Percentiles rank a stretch among this genome's conserved stretches.
Evolutionary conservation across 2,113 vertebrate species (phyloP).

Genomic region (Nycticebus coucang): DNA sequence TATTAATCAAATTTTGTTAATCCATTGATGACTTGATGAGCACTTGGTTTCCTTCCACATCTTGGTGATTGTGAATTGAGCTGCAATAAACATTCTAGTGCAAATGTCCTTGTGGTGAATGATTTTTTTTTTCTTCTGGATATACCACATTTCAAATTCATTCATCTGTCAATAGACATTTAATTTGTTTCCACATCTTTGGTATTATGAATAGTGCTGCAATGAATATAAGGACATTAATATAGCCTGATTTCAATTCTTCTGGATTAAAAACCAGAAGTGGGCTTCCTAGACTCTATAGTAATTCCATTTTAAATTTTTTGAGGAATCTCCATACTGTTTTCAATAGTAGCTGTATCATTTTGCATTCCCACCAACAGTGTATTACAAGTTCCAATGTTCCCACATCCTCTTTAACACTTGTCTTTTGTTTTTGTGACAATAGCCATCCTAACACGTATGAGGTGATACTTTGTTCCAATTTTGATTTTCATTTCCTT

Average conservation of each 20-base stretch:
- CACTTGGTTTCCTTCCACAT: too few species aligned
- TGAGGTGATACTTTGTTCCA: not conserved
- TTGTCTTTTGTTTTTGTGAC: not conserved
- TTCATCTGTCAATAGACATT: not conserved
- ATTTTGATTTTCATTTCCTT: not conserved
- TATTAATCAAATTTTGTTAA: too few species aligned
- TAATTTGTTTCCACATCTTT: not conserved
- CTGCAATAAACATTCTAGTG: too few species aligned
- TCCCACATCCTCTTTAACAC: not conserved
- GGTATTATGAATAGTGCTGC: not conserved
- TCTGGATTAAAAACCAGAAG: not conserved
- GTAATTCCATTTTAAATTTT: not conserved
- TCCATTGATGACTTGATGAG: too few species aligned
- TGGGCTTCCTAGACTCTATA: not conserved
- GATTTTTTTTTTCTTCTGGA: not conserved
- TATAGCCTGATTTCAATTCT: not conserved
- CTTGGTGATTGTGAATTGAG: too few species aligned
- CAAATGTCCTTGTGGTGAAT: too few species aligned
- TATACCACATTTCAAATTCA: not conserved
- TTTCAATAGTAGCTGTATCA: not conserved
- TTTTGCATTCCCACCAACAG: not conserved
- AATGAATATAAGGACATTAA: not conserved
- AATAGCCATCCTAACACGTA: not conserved
- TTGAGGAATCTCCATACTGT: not conserved
- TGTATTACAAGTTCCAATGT: not conserved